Conservation (phyloP, 1,140 invertebrate genomes). For the Rhyacophila brunnea region DNA sequence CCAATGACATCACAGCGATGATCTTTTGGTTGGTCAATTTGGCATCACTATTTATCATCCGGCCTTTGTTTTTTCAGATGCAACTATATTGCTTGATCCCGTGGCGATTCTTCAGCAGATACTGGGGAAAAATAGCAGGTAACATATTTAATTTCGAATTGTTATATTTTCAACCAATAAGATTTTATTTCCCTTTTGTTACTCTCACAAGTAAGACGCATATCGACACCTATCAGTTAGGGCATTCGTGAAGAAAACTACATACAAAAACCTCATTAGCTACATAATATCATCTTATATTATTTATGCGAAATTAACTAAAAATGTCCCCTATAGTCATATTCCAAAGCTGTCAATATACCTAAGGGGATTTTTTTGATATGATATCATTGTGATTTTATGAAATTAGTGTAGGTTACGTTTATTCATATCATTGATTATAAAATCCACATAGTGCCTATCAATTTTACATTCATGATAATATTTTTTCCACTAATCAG, state of each 20-base stretch:
- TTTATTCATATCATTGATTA: no score
- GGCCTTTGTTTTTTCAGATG: constrained; percentile 25
- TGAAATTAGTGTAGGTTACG: no score
- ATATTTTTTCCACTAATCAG: no score
- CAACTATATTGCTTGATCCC: constrained; percentile 66
- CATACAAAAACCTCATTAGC: not conserved
- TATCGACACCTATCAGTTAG: not conserved
- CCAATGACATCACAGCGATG: no score
- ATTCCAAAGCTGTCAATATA: no score
- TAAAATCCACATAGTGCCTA: no score
- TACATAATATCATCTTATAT: not conserved
- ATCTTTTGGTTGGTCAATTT: no score
- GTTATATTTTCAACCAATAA: not conserved
- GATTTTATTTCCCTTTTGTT: not conserved
- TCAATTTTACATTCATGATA: no score
- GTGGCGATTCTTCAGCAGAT: constrained; percentile 68
- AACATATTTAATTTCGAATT: not conserved
- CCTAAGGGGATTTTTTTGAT: no score
- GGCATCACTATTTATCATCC: no score
- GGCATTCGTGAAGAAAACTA: not conserved
- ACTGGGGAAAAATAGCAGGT: constrained; percentile 73
- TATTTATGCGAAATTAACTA: not conserved
- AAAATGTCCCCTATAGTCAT: no score
- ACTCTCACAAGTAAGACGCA: not conserved
- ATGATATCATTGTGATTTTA: no score